Conservation (phyloP, 1,140 invertebrate genomes). For the Metaphire vulgaris region DNA sequence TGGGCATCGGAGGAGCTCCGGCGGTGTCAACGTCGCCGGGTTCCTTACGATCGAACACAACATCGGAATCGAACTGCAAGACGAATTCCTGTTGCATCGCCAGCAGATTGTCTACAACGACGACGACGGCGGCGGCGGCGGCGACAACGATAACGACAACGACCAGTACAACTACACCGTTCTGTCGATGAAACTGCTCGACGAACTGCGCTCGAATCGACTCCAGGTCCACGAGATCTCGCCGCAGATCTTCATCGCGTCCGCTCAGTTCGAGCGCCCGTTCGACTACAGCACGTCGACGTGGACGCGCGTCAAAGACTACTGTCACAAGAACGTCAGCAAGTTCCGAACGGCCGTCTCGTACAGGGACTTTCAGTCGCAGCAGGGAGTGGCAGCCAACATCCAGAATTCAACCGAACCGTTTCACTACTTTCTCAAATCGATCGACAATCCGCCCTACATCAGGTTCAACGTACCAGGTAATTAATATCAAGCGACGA, state of each 20-base stretch:
- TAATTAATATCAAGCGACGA: too few relatives aligned
- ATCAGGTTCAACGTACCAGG: constrained; percentile 30
- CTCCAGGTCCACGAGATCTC: constrained; percentile 23
- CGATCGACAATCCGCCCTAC: constrained; percentile 22
- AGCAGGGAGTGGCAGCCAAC: not conserved
- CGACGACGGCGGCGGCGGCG: not conserved
- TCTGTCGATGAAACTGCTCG: not conserved
- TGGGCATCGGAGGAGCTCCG: not conserved
- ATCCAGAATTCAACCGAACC: not conserved
- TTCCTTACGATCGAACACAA: too few relatives aligned
- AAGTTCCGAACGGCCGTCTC: constrained; percentile 10
- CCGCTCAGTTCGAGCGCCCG: constrained; percentile 19
- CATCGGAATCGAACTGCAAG: too few relatives aligned
- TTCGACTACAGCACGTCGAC: constrained; percentile 30
- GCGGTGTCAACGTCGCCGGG: not conserved
- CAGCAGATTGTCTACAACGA: not conserved
- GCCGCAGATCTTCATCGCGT: constrained; percentile 19
- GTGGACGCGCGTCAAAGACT: constrained; percentile 26
- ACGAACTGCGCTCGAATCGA: constrained; percentile 18
- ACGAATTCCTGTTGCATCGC: not conserved
- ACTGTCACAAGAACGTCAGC: constrained; percentile 23
- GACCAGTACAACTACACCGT: not conserved
- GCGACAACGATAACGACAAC: constrained; percentile 1
- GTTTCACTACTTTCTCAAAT: constrained; percentile 28
- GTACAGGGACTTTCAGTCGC: constrained; percentile 9